These are phyloP conservation scores for Portunus trituberculatus DNA, from an alignment of 1,140 invertebrate species.

Conservation along the genomic window DNA sequence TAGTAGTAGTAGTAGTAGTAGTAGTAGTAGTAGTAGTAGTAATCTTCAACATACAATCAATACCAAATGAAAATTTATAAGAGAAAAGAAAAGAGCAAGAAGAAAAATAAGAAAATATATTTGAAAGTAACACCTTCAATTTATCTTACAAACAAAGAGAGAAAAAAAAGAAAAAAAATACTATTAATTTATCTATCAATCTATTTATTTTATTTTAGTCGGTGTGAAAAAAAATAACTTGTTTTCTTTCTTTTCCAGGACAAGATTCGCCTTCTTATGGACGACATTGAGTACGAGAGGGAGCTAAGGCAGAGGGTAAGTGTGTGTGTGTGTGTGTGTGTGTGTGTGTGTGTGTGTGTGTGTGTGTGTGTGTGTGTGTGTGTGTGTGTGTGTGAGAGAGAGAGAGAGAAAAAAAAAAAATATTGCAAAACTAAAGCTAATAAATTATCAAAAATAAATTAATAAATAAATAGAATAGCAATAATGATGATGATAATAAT, in stretches of 20 bases:
- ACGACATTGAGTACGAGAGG: slow-evolving; percentile 98
- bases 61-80: too few species aligned
- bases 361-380: slow-evolving; percentile 46
- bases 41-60: too few species aligned
- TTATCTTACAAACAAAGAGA: neutral
- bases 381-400: slow-evolving; percentile 32
- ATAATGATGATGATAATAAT: too few species aligned
- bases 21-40: neutral
- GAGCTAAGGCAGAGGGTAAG: slow-evolving; percentile 98
- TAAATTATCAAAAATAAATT: too few species aligned
- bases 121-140: too few species aligned
- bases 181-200: too few species aligned
- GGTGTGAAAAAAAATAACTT: neutral
- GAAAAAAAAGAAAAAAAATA: neutral
- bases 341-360: slow-evolving; percentile 39
- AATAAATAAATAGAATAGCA: neutral
- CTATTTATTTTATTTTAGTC: too few species aligned
- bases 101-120: too few species aligned
- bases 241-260: slow-evolving; percentile 85
- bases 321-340: slow-evolving; percentile 77
- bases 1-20: too few species aligned
- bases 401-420: neutral
- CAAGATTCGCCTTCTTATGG: slow-evolving; percentile 97
- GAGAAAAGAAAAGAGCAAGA: too few species aligned
- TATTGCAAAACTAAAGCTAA: too few species aligned